phyloP scores from a whole-genome alignment of 2,888 invertebrate species.

The Clepsis dumicolana region DNA sequence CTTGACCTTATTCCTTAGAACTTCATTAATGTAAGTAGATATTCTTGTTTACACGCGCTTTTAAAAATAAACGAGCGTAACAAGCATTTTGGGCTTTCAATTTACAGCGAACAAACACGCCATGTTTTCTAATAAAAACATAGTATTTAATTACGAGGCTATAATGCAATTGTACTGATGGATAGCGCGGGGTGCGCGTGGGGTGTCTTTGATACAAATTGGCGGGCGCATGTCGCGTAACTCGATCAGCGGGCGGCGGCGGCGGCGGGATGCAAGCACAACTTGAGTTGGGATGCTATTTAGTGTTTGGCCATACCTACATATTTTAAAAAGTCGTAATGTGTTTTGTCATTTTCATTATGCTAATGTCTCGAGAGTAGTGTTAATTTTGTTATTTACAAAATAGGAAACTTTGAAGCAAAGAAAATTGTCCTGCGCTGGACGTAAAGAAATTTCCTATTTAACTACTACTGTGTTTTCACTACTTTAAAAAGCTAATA shows the following conservation, averaged over 20 bases:
- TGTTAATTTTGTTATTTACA: too few relatives aligned
- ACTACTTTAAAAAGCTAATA: not conserved
- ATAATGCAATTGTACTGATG: slow-evolving; percentile 74
- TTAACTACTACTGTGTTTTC: too few relatives aligned
- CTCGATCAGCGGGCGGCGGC: slow-evolving; percentile 70
- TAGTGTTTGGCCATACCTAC: too few relatives aligned
- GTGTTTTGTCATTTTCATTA: too few relatives aligned
- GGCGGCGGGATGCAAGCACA: not conserved
- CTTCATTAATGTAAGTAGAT: slow-evolving; percentile 40
- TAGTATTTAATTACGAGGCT: slow-evolving; percentile 72
- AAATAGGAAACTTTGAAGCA: too few relatives aligned
- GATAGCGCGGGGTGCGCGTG: slow-evolving; percentile 59
- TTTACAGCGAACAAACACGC: slow-evolving; percentile 51
- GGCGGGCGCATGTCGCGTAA: slow-evolving; percentile 82
- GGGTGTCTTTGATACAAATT: slow-evolving; percentile 73
- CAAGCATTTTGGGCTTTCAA: slow-evolving; percentile 39
- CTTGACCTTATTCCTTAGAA: slow-evolving; percentile 44
- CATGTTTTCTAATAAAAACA: slow-evolving; percentile 68
- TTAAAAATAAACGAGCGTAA: slow-evolving; percentile 31
- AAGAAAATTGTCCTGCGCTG: too few relatives aligned
- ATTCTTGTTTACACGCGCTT: slow-evolving; percentile 31
- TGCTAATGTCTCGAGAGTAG: too few relatives aligned
- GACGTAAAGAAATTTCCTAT: too few relatives aligned
- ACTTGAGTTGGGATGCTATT: too few relatives aligned
- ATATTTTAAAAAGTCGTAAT: too few relatives aligned